Conservation (phyloP, 2,797 vertebrate genomes). For the Eulemur rubriventer region DNA sequence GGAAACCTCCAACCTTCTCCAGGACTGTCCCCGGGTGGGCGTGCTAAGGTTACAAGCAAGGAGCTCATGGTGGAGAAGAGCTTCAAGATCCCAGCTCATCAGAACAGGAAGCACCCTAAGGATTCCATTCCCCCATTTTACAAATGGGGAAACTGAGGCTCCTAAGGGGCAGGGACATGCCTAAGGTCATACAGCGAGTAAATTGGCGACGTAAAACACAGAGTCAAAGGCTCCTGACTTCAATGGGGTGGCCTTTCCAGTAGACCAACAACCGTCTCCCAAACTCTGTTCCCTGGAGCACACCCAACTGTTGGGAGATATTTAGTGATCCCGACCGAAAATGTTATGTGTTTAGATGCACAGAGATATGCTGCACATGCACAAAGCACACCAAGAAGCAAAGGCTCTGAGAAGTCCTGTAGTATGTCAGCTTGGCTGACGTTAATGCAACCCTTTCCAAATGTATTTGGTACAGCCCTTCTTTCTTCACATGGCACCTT, state of each 20-base stretch:
- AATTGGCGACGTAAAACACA: not conserved
- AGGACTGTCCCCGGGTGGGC: not conserved
- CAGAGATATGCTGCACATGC: not conserved
- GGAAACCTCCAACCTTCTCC: not conserved
- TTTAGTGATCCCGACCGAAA: not conserved
- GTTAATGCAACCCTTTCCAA: not conserved
- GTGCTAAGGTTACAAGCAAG: not conserved
- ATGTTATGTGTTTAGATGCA: not conserved
- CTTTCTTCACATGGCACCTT: not conserved
- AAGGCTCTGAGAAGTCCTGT: not conserved
- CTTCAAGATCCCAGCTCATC: not conserved
- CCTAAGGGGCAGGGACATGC: not conserved
- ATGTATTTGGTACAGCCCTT: not conserved
- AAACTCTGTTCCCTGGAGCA: not conserved
- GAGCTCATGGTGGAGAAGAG: not conserved
- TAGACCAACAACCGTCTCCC: not conserved
- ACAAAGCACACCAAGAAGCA: not conserved
- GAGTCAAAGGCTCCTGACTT: not conserved
- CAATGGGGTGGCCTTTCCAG: not conserved
- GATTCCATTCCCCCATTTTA: not conserved
- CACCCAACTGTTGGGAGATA: not conserved
- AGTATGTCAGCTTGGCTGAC: rapidly evolving
- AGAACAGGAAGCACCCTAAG: not conserved
- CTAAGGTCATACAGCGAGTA: not conserved
- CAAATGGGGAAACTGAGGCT: not conserved